phyloP scores from a whole-genome alignment of 1,140 invertebrate genomes.

The Ylistrum balloti region DNA sequence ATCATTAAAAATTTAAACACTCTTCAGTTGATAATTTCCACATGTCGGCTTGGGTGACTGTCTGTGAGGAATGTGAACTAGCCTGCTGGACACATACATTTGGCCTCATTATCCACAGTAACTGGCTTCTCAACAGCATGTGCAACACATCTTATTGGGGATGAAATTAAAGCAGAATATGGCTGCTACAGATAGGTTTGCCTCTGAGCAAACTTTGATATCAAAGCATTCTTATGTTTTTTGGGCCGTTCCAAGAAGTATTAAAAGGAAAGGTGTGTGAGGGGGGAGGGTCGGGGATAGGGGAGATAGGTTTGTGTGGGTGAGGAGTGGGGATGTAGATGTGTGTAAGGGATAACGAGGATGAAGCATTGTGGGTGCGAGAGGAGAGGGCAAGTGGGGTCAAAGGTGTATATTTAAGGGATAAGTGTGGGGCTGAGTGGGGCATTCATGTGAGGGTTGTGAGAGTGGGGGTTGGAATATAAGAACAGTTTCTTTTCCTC shows the following conservation, averaged over 20 bases:
- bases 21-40: slow-evolving; percentile 41
- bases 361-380: too few relatives aligned
- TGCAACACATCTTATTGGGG: too few relatives aligned
- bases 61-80: neutral
- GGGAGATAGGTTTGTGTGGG: neutral
- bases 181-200: neutral
- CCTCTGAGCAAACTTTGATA: neutral
- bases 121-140: neutral
- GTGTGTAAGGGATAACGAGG: neutral
- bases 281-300: neutral
- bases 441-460: too few relatives aligned
- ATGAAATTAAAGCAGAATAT: neutral
- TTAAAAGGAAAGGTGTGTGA: neutral
- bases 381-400: neutral
- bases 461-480: neutral
- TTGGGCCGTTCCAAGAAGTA: neutral
- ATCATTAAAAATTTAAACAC: slow-evolving; percentile 42
- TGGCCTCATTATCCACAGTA: neutral
- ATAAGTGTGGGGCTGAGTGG: too few relatives aligned
- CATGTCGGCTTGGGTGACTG: slow-evolving; percentile 29
- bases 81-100: neutral
- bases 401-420: neutral
- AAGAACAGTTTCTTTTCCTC: neutral
- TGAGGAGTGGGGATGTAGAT: neutral
- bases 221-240: neutral